Evolutionary conservation across 2,888 invertebrate genomes (phyloP).

Genomic region (Drosophila atripex): DNA sequence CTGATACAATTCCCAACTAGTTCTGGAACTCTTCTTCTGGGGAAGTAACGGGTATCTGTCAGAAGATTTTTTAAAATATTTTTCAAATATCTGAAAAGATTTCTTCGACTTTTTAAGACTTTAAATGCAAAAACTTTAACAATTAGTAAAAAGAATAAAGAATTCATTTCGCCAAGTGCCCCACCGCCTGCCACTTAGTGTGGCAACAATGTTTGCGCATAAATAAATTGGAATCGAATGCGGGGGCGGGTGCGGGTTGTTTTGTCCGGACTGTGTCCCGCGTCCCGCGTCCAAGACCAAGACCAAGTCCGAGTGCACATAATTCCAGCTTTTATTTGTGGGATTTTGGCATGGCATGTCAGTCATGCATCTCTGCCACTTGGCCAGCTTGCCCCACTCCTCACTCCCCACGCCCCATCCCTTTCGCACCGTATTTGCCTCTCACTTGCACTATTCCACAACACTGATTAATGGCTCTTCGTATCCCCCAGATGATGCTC

Average conservation of each 20-base stretch:
- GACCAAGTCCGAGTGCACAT: slow-evolving; percentile 60
- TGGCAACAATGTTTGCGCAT: slow-evolving; percentile 76
- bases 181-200: slow-evolving; percentile 46
- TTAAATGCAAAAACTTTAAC: too few relatives aligned
- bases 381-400: not conserved
- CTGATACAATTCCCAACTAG: too few relatives aligned
- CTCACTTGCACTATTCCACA: slow-evolving; percentile 45
- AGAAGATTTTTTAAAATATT: too few relatives aligned
- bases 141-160: not conserved
- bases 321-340: slow-evolving; percentile 80
- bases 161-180: slow-evolving; percentile 18
- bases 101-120: too few relatives aligned
- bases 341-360: slow-evolving; percentile 77
- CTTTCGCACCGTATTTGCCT: not conserved
- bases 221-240: slow-evolving; percentile 72
- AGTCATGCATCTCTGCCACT: slow-evolving; percentile 55
- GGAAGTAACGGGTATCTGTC: too few relatives aligned
- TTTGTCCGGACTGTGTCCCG: too few relatives aligned
- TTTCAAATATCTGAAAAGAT: too few relatives aligned
- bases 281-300: not conserved
- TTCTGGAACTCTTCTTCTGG: too few relatives aligned
- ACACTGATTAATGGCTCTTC: slow-evolving; percentile 72
- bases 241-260: slow-evolving; percentile 1
- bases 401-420: slow-evolving; percentile 2
- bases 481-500: slow-evolving; percentile 61